Evolutionary conservation across 1,140 invertebrate species (phyloP), one percentile per base, ranked within the genome.

Genomic region (Chironomus tepperi): DNA sequence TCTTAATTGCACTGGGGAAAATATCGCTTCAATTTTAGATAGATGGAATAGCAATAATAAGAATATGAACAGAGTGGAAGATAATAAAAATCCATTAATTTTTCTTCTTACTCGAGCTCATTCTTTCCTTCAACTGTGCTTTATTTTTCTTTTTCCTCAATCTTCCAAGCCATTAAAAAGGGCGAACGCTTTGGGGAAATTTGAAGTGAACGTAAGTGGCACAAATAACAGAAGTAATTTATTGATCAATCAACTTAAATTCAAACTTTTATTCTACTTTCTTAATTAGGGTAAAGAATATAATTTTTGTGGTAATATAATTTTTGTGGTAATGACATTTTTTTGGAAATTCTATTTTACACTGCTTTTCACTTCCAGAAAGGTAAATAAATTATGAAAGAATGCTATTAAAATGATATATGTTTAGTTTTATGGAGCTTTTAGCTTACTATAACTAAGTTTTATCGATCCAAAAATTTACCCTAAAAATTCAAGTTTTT

Each of bases 181-280:
- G 47, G 47, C 47, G 47, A 57, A n/a, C 47, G 47, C 47, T 57
- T 57, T 57, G 47, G 47, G 47, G 47, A 57, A 57, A 57, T 57
- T 57, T n/a, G 47, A 57, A 57, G 47, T 57, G 12, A 15, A 57
- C 24, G 24, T 34, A 34, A 34, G 24, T 34, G 24, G n/a, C 47
- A 57, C 12, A 12, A 57, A 5, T n/a, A 57, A n/a, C 47, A 12
- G n/a, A 57, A 57, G 12, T n/a, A 57, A 57, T 57, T 57, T 57
- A 57, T 57, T 57, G 47, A 57, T 57, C 47, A 57, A 57, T 57
- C 47, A 57, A 57, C 47, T 34, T 34, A 34, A 34, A 34, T 34
- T 57, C 47, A 57, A 57, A 57, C 47, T 57, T 57, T 57, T 57
- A n/a, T 57, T 57, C n/a, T n/a, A n/a, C n/a, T n/a, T n/a, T n/a